Evolutionary conservation across 2,797 vertebrate species (phyloP), one percentile per base, ranked within the genome.

Genomic region (Monodelphis domestica): DNA sequence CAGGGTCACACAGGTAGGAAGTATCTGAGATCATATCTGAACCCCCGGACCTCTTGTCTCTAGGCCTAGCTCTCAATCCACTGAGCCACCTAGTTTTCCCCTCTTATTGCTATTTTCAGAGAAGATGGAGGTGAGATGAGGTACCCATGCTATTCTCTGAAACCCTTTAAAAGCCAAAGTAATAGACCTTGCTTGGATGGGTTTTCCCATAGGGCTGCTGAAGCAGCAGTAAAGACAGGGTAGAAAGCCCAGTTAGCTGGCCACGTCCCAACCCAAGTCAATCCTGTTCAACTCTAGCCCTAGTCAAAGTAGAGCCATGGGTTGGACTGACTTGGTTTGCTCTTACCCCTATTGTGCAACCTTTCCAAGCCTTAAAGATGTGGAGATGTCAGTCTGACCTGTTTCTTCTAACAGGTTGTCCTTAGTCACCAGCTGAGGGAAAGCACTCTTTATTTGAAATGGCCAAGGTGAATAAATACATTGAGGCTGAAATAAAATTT

Each of bases 321-420:
- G 89, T 89, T 89, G 88, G 53, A 53, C 51, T 26, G 6, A 88
- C 84, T 54, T n/a, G 3, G 29, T 26, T 52, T 29, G 29, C 89
- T 89, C 53, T 87, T 38, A 90, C 89, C 88, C 50, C 51, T 38
- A 78, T 55, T 33, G 0, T 53, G 52, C 33, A 50, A 33, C 54
- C 70, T 93, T 93, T 92, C 87, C 93, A 38, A 55, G 89, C 88
- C 63, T 50, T 2, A 52, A 38, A 5, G 5, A 63, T 45, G 33
- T 21, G 51, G 54, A 91, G 24, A 94, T 38, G 57, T 59, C 54
- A 53, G 55, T 53, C 21, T 92, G 91, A 89, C 55, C 90, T 89
- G 53, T 59, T 90, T 93, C 89, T 84, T 94, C n/a, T 56, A 59
- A 90, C 17, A 56, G 50, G 94, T 93, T 94, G 53, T 29, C 7